Conservation (phyloP, 2,113 vertebrate genomes). For the Cichladusa arquata region DNA sequence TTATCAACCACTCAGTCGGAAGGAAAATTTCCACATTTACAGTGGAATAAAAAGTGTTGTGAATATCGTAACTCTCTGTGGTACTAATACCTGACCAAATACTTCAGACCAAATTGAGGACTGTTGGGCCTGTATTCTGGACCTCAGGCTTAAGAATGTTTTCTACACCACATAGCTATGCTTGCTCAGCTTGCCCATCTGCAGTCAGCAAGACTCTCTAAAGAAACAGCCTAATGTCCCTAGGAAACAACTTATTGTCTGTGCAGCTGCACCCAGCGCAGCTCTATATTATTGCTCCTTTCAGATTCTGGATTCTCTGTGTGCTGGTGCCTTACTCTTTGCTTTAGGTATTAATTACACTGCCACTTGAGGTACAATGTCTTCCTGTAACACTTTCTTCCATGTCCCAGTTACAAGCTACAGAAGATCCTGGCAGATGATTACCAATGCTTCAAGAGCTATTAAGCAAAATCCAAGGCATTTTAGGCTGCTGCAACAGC, state of each 20-base stretch:
- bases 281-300: neutral
- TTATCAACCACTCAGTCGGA: neutral
- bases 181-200: neutral
- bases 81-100: neutral
- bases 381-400: neutral
- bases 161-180: neutral
- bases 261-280: neutral
- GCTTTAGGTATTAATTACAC: neutral
- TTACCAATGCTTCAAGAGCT: neutral
- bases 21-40: neutral
- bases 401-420: neutral
- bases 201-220: neutral
- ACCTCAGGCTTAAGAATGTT: neutral
- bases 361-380: neutral
- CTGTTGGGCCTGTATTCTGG: neutral
- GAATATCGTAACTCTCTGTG: neutral
- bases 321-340: neutral
- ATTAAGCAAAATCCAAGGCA: neutral
- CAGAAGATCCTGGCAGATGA: neutral
- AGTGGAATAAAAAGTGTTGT: neutral
- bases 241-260: neutral
- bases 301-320: neutral
- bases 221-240: neutral
- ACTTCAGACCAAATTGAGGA: neutral
- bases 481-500: neutral